phyloP scores from a whole-genome alignment of 2,113 vertebrate genomes.

The Alligator mississippiensis region DNA sequence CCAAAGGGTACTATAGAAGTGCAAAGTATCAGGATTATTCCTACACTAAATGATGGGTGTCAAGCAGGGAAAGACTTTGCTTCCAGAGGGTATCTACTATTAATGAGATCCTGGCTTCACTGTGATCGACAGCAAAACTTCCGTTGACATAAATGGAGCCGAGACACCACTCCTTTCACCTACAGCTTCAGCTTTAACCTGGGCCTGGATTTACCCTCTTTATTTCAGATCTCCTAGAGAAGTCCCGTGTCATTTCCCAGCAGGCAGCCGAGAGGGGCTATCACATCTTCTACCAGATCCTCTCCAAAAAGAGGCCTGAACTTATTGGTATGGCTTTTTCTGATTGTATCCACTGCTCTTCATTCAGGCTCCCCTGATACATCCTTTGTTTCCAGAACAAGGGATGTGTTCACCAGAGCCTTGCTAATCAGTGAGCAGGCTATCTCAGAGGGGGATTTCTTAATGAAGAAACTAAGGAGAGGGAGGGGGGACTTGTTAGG shows the following conservation, averaged over 20 bases:
- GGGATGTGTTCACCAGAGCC: constrained; percentile 11
- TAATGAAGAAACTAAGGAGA: constrained; percentile 40
- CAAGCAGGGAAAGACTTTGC: neutral
- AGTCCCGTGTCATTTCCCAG: constrained; percentile 61
- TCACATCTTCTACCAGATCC: constrained; percentile 64
- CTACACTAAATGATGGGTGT: neutral
- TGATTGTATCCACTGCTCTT: neutral
- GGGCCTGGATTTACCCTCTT: neutral
- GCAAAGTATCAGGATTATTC: neutral
- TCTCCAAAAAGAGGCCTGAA: constrained; percentile 65
- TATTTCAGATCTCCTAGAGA: constrained; percentile 63
- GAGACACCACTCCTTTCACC: neutral
- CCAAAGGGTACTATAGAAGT: neutral
- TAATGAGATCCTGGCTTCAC: neutral
- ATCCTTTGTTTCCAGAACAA: constrained; percentile 1
- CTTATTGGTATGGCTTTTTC: constrained; percentile 13
- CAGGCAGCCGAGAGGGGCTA: constrained; percentile 48
- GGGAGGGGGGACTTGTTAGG: constrained; percentile 1
- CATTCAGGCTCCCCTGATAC: neutral
- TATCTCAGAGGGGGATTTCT: neutral
- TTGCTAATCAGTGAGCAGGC: neutral
- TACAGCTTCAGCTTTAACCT: neutral
- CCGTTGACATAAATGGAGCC: neutral
- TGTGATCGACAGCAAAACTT: neutral
- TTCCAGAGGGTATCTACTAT: neutral